These are phyloP conservation scores for Melanotaenia parkinsoni DNA, from an alignment of 2,797 vertebrate species.

Conservation along the genomic window DNA sequence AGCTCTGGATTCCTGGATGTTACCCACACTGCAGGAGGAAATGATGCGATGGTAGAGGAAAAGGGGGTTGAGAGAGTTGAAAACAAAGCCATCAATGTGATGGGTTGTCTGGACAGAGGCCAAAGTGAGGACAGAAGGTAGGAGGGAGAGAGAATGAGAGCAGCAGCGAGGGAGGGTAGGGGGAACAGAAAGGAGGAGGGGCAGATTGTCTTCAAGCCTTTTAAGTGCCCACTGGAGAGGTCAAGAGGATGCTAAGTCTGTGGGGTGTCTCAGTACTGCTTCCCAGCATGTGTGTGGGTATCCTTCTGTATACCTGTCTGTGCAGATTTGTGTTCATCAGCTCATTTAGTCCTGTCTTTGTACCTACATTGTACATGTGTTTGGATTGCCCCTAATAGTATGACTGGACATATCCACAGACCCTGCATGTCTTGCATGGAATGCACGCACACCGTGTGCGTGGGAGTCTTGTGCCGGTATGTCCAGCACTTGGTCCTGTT, in stretches of 20 bases:
- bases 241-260: constrained; percentile 67
- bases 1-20: constrained; percentile 75
- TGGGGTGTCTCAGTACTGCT: constrained; percentile 48
- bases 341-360: constrained; percentile 49
- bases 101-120: constrained; percentile 81
- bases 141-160: constrained; percentile 37
- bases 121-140: constrained; percentile 68
- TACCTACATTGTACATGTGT: constrained; percentile 32
- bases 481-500: constrained; percentile 4
- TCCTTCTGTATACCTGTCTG: constrained; percentile 59
- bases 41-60: constrained; percentile 61
- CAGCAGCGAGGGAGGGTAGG: constrained; percentile 14
- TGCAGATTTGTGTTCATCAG: constrained; percentile 52
- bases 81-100: constrained; percentile 81
- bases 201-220: constrained; percentile 63
- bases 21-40: constrained; percentile 73
- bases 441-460: neutral
- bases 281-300: constrained; percentile 50
- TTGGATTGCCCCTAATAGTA: constrained; percentile 44
- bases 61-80: constrained; percentile 63
- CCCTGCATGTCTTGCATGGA: constrained; percentile 3
- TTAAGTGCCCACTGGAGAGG: constrained; percentile 74
- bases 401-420: neutral
- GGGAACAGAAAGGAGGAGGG: constrained; percentile 54
- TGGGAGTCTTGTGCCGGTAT: neutral